These are phyloP conservation scores for Agelas oroides DNA, from an alignment of 37 sponge, comb jelly and placozoan species.

Conservation along the genomic window DNA sequence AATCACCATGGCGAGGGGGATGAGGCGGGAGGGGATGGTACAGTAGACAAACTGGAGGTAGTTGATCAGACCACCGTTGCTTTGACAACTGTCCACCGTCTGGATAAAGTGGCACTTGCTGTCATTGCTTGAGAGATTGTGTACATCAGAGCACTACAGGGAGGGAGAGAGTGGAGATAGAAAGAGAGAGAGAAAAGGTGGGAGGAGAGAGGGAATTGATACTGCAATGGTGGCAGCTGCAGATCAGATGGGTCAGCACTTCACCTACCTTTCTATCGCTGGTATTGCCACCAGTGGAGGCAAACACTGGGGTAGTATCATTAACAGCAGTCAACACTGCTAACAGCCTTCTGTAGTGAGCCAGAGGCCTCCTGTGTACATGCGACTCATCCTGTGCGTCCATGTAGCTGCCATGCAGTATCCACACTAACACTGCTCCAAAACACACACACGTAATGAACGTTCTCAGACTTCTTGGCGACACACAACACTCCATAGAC, in stretches of 20 bases:
- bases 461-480: neutral
- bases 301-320: too few relatives aligned
- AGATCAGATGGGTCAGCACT: too few relatives aligned
- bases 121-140: conserved; percentile 15
- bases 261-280: too few relatives aligned
- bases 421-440: conserved; percentile 39
- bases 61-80: conserved; percentile 78
- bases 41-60: conserved; percentile 94
- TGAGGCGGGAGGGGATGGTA: conserved; percentile 70
- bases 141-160: conserved; percentile 58
- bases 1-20: conserved; percentile 83
- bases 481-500: conserved; percentile 12
- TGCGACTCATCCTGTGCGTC: too few relatives aligned
- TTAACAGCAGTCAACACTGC: too few relatives aligned
- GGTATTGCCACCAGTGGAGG: too few relatives aligned
- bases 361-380: too few relatives aligned
- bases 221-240: too few relatives aligned
- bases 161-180: neutral
- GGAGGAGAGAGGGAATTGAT: too few relatives aligned
- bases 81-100: conserved; percentile 65
- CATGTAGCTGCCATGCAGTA: conserved; percentile 11
- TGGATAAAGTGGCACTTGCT: conserved; percentile 70
- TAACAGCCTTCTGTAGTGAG: too few relatives aligned
- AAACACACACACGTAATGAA: conserved; percentile 6
- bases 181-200: too few relatives aligned